Base-by-base conservation (phyloP, 2,888 invertebrate genomes). In the Melolontha melolontha region DNA sequence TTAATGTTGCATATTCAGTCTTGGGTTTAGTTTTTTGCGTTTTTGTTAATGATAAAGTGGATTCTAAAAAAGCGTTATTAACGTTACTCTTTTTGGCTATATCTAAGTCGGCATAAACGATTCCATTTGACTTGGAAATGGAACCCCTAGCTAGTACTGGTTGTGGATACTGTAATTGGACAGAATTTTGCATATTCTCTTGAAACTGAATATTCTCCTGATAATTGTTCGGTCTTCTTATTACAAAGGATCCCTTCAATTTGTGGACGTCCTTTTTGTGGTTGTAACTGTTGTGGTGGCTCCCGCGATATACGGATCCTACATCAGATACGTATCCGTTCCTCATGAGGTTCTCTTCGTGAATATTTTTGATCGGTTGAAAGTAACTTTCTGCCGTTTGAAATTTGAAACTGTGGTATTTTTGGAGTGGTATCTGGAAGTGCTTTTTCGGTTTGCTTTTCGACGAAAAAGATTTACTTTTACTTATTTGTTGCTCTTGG, bases 1-100 rank as follows among this genome's bases (percentile, higher is more conserved):
- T 88, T 76, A 89, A 84, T 77, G 89, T 88, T 66, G 89, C 87
- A 80, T 89, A 89, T 81, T 89, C 88, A 78, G 88, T 87, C 82
- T 84, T 81, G 72, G 82, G 81, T 78, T 84, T 83, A 69, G 75
- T 76, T 74, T 80, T 81, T 74, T 80, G 63, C 17, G 63, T 29
- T 57, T 70, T 64, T 22, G 52, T n/a, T 11, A 52, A 39, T 12
- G 59, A 69, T 11, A 59, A 27, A 1, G 44, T 44, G 12, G 59
- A 59, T 5, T 69, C 67, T 69, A 71, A 69, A 50, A 72, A 67
- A 74, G 70, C 71, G 47, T 16, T 77, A 79, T 68, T 75, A 74
- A 42, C 41, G 66, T 71, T 77, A 54, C 73, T 76, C 49, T 76
- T 69, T 69, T 78, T 78, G 47, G 82, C 80, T 80, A 84, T 82